phyloP scores from a whole-genome alignment of 2,797 vertebrate genomes.

The Poeciliopsis gracilis region DNA sequence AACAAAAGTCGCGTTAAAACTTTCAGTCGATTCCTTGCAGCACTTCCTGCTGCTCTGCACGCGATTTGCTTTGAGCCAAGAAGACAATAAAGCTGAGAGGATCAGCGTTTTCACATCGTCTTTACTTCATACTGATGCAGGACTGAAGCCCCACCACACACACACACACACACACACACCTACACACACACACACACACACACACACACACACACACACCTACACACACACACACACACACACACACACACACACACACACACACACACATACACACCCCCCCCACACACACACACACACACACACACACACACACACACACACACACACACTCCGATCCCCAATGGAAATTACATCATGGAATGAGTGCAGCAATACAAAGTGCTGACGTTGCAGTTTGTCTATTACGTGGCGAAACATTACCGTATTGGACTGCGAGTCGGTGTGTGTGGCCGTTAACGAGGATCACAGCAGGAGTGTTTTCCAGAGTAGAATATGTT shows the following conservation, averaged over 20 bases:
- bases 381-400: conserved; percentile 16
- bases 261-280: too few species aligned
- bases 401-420: conserved; percentile 11
- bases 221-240: too few species aligned
- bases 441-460: conserved; percentile 4
- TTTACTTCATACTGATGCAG: not conserved
- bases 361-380: conserved; percentile 7
- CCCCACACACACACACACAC: too few species aligned
- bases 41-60: not conserved
- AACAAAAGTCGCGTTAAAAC: not conserved
- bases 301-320: too few species aligned
- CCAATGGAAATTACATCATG: conserved; percentile 7
- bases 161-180: too few species aligned
- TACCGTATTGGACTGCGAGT: conserved; percentile 1
- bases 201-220: too few species aligned
- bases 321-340: not conserved
- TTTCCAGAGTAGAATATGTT: not conserved
- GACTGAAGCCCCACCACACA: not conserved
- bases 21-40: not conserved
- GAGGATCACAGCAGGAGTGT: conserved; percentile 1
- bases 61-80: not conserved
- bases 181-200: too few species aligned
- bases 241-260: not conserved
- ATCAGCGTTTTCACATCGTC: not conserved
- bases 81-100: not conserved